Evolutionary conservation across 2,888 invertebrate species (phyloP).

Genomic region (Steinernema carpocapsae): DNA sequence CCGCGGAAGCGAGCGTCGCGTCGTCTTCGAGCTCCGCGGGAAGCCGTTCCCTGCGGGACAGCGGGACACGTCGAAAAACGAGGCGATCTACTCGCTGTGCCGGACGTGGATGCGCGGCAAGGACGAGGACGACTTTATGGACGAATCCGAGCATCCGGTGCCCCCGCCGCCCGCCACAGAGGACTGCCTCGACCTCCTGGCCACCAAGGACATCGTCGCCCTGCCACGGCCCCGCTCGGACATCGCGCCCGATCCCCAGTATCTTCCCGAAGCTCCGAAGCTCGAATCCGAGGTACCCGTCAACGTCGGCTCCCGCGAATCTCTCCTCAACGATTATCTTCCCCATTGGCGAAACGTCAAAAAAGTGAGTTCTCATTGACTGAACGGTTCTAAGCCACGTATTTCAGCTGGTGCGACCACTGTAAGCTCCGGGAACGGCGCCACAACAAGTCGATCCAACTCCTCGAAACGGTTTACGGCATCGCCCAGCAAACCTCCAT

Average conservation of each 20-base stretch:
- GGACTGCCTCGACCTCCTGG: conserved; percentile 49
- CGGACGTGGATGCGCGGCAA: conserved; percentile 63
- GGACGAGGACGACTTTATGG: conserved; percentile 48
- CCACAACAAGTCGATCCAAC: conserved; percentile 46
- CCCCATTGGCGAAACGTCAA: conserved; percentile 60
- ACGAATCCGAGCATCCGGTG: conserved; percentile 40
- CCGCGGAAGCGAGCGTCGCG: conserved; percentile 53
- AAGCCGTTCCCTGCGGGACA: conserved; percentile 61
- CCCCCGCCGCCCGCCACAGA: conserved; percentile 22
- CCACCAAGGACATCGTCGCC: conserved; percentile 53
- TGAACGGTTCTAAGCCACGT: conserved; percentile 6
- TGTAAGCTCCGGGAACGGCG: conserved; percentile 45
- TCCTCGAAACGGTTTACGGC: conserved; percentile 50
- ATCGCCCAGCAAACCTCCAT: conserved; percentile 50
- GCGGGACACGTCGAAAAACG: conserved; percentile 48
- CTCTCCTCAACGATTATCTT: conserved; percentile 9
- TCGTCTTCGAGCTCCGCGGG: conserved; percentile 65
- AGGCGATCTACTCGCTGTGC: conserved; percentile 59
- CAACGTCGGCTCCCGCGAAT: not conserved
- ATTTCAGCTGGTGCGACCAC: conserved; percentile 50
- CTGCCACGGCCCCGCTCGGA: conserved; percentile 51
- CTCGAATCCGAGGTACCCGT: not conserved
- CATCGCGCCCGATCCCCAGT: conserved; percentile 23
- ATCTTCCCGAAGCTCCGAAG: not conserved
- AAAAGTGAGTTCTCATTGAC: too few species aligned